Base-by-base conservation (phyloP, 2,797 vertebrate genomes). In the Leptodactylus fallax region DNA sequence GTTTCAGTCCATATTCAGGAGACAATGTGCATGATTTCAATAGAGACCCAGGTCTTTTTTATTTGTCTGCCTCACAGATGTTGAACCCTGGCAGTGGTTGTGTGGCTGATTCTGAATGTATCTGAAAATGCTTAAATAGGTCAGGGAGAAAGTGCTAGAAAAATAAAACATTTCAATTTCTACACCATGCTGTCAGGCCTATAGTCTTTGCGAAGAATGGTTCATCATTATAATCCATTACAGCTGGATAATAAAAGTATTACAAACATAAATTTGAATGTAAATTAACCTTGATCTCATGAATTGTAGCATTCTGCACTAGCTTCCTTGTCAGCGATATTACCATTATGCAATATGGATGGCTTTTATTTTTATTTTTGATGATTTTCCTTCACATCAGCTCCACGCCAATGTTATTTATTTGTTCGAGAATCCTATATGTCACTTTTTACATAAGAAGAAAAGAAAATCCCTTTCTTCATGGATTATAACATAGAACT, bases 401-500 rank as follows among this genome's bases (percentile, higher is more conserved):
- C 71, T 79, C 55, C 49, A 69, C 3, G 23, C 23, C 63, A 27
- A 79, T 60, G 23, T n/a, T 84, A 84, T 80, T 91, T 92, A 93
- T 91, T 85, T 90, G 90, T 56, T 61, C 56, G 89, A n/a, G 27
- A 81, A 61, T 74, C 45, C 36, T 77, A 87, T 91, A 87, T 51
- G 93, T 92, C 78, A 90, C 72, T 56, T 87, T 91, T 90, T 85
- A 14, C 90, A 90, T 90, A 85, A 90, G 90, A 61, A 80, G 79
- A 61, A 92, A 84, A 53, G 90, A 89, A 91, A 93, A 80, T 56
- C 74, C 51, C 91, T 90, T 91, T 89, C 90, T 60, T 79, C 69
- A 85, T 90, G 92, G 90, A 94, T 93, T 93, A 94, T 93, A 91
- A 92, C 91, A 94, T 95, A 94, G 94, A 94, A 94, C 94, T 88